Percentiles rank a stretch among this genome's conserved stretches.
Conservation (phyloP, 2,113 vertebrate genomes). For the Hyla sarda region DNA sequence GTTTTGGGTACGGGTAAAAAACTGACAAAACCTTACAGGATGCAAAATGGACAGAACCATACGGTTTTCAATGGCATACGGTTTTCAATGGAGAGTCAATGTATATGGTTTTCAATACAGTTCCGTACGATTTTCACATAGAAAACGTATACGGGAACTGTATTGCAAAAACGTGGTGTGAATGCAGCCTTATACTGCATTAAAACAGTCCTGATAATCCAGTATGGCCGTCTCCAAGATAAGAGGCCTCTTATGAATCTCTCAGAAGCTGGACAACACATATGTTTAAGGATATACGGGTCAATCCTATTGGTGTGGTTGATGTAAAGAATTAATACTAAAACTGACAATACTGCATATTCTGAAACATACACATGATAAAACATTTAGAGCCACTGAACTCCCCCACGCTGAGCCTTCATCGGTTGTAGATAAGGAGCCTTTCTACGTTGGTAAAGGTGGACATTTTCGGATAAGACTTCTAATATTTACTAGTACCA, state of each 20-base stretch:
- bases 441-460: neutral
- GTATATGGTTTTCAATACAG: too few species aligned
- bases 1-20: too few species aligned
- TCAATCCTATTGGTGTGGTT: neutral
- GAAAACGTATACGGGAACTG: too few species aligned
- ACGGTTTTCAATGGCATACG: too few species aligned
- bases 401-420: neutral
- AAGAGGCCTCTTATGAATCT: neutral
- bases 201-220: neutral
- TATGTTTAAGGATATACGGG: too few species aligned
- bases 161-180: too few species aligned
- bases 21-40: too few species aligned
- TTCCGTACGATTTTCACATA: too few species aligned
- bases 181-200: neutral
- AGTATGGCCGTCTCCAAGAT: neutral
- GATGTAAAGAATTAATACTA: too few species aligned
- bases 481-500: constrained; percentile 10
- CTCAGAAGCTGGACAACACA: neutral
- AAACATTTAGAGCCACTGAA: neutral
- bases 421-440: neutral
- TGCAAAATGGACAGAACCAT: too few species aligned
- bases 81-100: too few species aligned
- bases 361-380: neutral
- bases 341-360: too few species aligned
- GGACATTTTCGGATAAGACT: neutral